These are phyloP conservation scores for Syngnathus rostellatus DNA, from an alignment of 2,797 vertebrate genomes.

Conservation along the genomic window DNA sequence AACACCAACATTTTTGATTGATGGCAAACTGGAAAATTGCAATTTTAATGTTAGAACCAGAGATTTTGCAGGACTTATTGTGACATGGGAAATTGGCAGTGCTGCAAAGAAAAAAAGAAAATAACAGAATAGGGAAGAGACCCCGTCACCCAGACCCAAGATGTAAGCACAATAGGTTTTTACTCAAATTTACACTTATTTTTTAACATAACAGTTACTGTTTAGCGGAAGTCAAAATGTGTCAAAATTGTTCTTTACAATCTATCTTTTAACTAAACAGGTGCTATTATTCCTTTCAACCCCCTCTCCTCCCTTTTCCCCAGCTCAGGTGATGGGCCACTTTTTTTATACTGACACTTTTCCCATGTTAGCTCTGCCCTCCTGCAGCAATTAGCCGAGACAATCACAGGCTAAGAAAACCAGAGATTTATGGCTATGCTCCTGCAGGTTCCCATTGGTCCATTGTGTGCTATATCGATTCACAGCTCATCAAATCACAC, in stretches of 20 bases:
- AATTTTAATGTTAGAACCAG: no score
- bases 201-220: no score
- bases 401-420: conserved; percentile 50
- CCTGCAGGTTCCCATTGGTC: conserved; percentile 51
- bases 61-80: no score
- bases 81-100: no score
- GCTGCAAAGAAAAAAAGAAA: no score
- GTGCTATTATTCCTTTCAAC: not conserved
- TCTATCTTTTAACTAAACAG: not conserved
- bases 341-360: not conserved
- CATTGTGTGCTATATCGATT: conserved; percentile 73
- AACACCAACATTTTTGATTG: not conserved
- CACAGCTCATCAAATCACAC: conserved; percentile 44
- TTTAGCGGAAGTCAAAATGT: no score
- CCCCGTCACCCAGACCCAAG: no score
- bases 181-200: no score
- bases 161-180: no score
- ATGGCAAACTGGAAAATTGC: no score
- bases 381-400: conserved; percentile 62
- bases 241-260: no score
- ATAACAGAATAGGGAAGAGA: no score
- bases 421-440: conserved; percentile 70
- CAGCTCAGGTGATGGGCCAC: not conserved
- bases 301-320: not conserved
- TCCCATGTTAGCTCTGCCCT: not conserved